Conservation (phyloP, 2,888 invertebrate species). For the Perithous albicinctus region DNA sequence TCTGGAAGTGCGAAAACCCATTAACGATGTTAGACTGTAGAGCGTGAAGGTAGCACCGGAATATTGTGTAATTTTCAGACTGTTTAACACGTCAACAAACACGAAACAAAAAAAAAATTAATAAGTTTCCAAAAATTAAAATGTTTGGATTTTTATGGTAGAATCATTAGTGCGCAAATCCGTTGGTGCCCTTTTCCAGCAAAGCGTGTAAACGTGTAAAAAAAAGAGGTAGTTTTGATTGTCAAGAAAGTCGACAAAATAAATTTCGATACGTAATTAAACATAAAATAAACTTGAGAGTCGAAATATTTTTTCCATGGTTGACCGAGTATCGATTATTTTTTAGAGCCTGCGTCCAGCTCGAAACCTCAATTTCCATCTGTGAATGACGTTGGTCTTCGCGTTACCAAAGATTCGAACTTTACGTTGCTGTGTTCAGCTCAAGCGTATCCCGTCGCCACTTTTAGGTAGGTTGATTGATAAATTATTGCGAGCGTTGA, state of each 20-base stretch:
- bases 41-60: background rate
- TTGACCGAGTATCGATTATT: slow-evolving; percentile 70
- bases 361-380: slow-evolving; percentile 84
- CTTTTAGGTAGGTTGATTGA: slow-evolving; percentile 88
- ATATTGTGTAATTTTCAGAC: background rate
- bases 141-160: background rate
- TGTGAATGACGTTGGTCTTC: slow-evolving; percentile 82
- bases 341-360: slow-evolving; percentile 85
- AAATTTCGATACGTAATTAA: background rate
- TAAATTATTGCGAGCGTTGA: background rate
- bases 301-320: background rate
- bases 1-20: background rate
- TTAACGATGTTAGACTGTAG: background rate
- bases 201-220: no score
- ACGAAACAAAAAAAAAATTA: no score
- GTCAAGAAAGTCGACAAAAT: background rate
- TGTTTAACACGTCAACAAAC: no score
- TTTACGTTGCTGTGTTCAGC: slow-evolving; percentile 89
- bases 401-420: slow-evolving; percentile 82
- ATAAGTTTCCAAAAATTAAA: no score
- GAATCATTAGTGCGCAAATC: background rate
- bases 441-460: slow-evolving; percentile 90
- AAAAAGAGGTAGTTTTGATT: no score
- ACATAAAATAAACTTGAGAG: background rate
- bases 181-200: slow-evolving; percentile 75